phyloP scores from a whole-genome alignment of 2,797 vertebrate genomes.

The Galago senegalensis region DNA sequence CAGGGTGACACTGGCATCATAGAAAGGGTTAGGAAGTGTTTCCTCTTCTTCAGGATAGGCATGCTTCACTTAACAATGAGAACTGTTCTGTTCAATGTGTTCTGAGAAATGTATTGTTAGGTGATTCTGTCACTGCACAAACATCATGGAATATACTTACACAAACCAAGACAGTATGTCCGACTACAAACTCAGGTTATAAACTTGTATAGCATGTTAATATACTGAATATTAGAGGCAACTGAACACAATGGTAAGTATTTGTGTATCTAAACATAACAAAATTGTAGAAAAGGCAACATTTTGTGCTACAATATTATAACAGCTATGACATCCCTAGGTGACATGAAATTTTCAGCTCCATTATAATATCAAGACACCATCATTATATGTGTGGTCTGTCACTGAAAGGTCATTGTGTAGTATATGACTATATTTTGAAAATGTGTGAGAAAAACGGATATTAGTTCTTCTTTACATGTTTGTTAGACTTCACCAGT shows the following conservation, averaged over 20 bases:
- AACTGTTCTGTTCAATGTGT: too few species aligned
- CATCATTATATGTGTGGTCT: neutral
- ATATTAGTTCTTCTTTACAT: neutral
- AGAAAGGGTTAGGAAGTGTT: neutral
- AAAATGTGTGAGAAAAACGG: neutral
- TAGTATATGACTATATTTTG: neutral
- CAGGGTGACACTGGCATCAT: neutral
- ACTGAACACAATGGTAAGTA: neutral
- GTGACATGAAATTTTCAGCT: neutral
- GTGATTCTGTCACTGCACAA: neutral
- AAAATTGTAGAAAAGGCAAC: neutral
- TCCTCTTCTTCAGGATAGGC: neutral
- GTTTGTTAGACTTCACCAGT: neutral
- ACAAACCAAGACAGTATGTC: neutral
- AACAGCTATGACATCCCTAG: neutral
- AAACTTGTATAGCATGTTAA: neutral
- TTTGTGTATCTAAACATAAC: neutral
- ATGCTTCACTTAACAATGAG: neutral
- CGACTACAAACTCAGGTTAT: neutral
- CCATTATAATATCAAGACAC: neutral
- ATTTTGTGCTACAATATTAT: neutral
- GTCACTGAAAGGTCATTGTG: neutral
- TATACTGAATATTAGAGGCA: neutral
- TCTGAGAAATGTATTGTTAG: neutral
- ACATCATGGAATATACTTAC: neutral